Evolutionary conservation across 1,140 invertebrate species (phyloP), one percentile per base, ranked within the genome.

Genomic region (Achroia grisella): DNA sequence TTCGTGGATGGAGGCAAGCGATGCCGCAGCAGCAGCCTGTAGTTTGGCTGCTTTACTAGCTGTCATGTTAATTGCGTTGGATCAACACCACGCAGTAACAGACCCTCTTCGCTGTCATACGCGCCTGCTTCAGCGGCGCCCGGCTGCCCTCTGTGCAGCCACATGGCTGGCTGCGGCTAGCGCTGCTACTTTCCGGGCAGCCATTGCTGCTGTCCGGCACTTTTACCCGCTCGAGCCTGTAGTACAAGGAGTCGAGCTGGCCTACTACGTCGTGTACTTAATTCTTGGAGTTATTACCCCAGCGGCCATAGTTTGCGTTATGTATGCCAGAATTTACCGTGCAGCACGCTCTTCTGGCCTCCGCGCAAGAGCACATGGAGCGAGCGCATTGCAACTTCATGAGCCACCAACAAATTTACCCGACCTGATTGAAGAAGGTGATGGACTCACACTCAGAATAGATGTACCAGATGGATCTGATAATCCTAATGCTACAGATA

Each of bases 41-140:
- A 76, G 78, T 43, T 50, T 84, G 45, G 71, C 75, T 0, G 76
- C 78, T 0, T 50, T 84, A 1, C 86, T 95, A 12, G 92, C 92
- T 0, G 90, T 96, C 4, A 88, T 95, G 6, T 88, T 96, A 8
- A 95, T 97, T 29, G 93, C 93, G 0, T 81, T 95, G 1, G 95
- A 97, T 67, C 93, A 96, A 62, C 96, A 95, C 76, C 92, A 93
- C 52, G 95, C 95, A 0, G 94, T 97, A 23, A 93, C 94, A 4
- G 93, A 94, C 71, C 95, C 95, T 0, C 86, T 96, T 13, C 90
- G 93, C n/a, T 96, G 96, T 72, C 92, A 93, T 51, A 90, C 90
- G 10, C 89, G 91, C 23, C 89, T 97, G 46, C 90, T 94, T 59
- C 91, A 93, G 58, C 80, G 90, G 8, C 90, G 91, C 33, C 93